Base-by-base conservation (phyloP, 2,113 vertebrate species). In the Chamaetylas fuelleborni region DNA sequence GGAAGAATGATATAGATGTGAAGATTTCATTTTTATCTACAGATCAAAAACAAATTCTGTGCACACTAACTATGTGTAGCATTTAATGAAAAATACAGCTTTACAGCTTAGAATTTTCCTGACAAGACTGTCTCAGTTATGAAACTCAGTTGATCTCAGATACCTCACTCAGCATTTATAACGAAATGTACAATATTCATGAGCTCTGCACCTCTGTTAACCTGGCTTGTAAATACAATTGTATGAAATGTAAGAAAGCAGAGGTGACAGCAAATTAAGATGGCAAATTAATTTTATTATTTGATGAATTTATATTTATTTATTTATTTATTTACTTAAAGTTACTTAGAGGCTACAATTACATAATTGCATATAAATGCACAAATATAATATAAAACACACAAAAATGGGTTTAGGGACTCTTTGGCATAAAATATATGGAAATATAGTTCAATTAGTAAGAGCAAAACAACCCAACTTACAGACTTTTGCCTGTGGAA, bases 401-500 rank as follows among this genome's bases (percentile, higher is more conserved):
- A 8, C 5, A 1, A 92, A 87, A 93, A 83, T 17, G 2, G 8
- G 5, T 22, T 84, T 51, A 33, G 15, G 8, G 19, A 51, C 22
- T 60, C 57, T 62, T 34, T 36, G 10, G 16, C 29, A 22, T 28
- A 66, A 81, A 81, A 64, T n/a, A 62, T 3, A 50, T 0, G 4
- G 31, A 84, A 62, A 62, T 28, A 8, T 77, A 64, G 5, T n/a
- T 65, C 28, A 38, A 61, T 15, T 54, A 65, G 14, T 53, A 82
- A 85, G 31, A 74, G 28, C 1, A 64, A 83, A 28, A 73, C 69
- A 19, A 2, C 1, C 3, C 95, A 98, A 69, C 99, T 98, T 96
- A 99, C 99, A 99, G 97, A 97, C 98, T 99, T 97, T 98, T 98
- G 57, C 99, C 99, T 17, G 97, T 98, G 42, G 99, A 99, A 88